Evolutionary conservation across 2,113 vertebrate species (phyloP), one percentile per base, ranked within the genome.

Genomic region (Gallinago media): DNA sequence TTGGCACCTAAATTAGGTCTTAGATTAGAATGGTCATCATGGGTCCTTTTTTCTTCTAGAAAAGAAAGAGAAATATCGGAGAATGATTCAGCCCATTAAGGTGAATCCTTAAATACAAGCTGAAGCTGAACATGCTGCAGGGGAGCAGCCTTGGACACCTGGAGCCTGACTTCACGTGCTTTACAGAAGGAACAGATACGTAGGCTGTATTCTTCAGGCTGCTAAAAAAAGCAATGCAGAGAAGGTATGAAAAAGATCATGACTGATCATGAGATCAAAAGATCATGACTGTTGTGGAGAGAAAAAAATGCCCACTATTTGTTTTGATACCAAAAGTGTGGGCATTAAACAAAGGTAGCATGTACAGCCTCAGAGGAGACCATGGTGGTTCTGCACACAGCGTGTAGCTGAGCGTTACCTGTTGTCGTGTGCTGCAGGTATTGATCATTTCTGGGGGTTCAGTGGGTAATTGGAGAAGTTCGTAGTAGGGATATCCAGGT

Each of bases 351-450:
- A 47, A 74, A 67, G 42, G 32, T 44, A 78, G 55, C 22, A 4
- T 9, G 10, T 15, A 19, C 15, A 44, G 31, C 20, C 42, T 65
- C 22, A 42, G 32, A 68, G 46, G 23, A 47, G 27, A 26, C 12
- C 32, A 32, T 0, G 0, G 19, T 27, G 25, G 22, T 34, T 50
- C 42, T 78, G 11, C 38, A 22, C 0, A 0, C 46, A 26, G 9
- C 1, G 3, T 18, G 16, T 61, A 52, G 29, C 36, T 1, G 0
- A 40, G 23, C 1, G 1, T 31, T 44, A 36, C 52, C 22, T 72
- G 47, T n/a, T 3, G 0, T 42, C 4, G 0, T 1, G 1, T 40
- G 54, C 27, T 73, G 40, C 3, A 2, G 26, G 14, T 44, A n/a
- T 34, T 52, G 21, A 49, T 67, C 44, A 11, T 68, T 72, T 29